Percentiles rank a stretch among this genome's conserved stretches.
These are phyloP conservation scores for Torymus aiolomorphi DNA, from an alignment of 2,888 invertebrate genomes.

Conservation along the genomic window DNA sequence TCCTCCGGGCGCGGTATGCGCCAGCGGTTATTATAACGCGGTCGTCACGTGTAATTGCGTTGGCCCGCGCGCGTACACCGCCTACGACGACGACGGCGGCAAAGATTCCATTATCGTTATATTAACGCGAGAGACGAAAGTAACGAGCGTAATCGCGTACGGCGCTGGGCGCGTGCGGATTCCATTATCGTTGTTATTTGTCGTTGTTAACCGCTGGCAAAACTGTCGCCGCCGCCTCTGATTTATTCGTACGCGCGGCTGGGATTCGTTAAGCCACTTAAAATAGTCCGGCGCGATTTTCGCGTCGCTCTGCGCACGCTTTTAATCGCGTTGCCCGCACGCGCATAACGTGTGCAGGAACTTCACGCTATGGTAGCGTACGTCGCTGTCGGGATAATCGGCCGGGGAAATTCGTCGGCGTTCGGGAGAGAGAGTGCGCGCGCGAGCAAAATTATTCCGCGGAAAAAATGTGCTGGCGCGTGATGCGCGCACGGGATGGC, in stretches of 20 bases:
- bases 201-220: slow-evolving; percentile 57
- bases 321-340: slow-evolving; percentile 38
- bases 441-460: too few species aligned
- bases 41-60: slow-evolving; percentile 52
- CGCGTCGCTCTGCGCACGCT: slow-evolving; percentile 39
- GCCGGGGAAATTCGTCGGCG: too few species aligned
- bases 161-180: slow-evolving; percentile 44
- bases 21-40: slow-evolving; percentile 33
- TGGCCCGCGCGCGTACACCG: slow-evolving; percentile 13
- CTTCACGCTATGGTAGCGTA: too few species aligned
- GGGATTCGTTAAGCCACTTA: slow-evolving; percentile 53
- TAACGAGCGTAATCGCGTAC: slow-evolving; percentile 60
- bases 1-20: too few species aligned
- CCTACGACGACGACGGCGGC: slow-evolving; percentile 6
- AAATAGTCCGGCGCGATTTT: slow-evolving; percentile 42
- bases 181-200: slow-evolving; percentile 61
- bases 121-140: slow-evolving; percentile 58
- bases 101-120: slow-evolving; percentile 61
- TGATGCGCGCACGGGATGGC: too few species aligned
- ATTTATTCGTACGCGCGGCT: slow-evolving; percentile 29
- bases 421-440: too few species aligned
- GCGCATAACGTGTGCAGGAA: too few species aligned
- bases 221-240: slow-evolving; percentile 22
- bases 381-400: too few species aligned
- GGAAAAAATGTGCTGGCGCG: too few species aligned